Percentiles rank a stretch among this genome's conserved stretches.
Conservation (phyloP, 2,797 vertebrate genomes). For the Euphonia xanthogaster region DNA sequence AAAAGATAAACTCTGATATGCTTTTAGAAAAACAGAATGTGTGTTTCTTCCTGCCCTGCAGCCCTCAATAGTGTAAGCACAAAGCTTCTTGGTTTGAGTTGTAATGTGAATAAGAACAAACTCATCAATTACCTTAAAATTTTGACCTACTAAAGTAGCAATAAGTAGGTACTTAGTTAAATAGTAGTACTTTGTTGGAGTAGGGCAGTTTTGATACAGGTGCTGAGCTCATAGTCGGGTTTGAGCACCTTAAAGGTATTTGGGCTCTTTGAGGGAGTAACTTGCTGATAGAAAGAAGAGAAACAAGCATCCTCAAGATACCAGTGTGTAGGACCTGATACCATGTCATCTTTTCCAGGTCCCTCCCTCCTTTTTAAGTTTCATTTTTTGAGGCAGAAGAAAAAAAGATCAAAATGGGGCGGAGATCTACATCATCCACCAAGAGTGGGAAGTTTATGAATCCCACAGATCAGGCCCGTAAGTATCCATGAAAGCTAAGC, state of each 20-base stretch:
- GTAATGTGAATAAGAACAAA: not conserved
- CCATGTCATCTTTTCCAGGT: constrained; percentile 24
- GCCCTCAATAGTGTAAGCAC: not conserved
- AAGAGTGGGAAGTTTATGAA: constrained; percentile 99
- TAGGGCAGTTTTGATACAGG: not conserved
- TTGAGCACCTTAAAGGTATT: not conserved
- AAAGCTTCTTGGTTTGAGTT: not conserved
- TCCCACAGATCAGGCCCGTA: constrained; percentile 96
- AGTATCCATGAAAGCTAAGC: constrained; percentile 66
- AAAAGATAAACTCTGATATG: not conserved
- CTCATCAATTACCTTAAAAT: not conserved
- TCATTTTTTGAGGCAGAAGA: not conserved
- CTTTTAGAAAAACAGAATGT: not conserved
- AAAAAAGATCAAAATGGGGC: constrained; percentile 83
- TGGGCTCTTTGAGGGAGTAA: not conserved
- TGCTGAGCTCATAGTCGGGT: not conserved
- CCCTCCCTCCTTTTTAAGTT: not conserved
- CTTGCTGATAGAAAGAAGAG: not conserved
- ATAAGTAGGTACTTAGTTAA: not conserved
- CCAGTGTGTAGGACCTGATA: not conserved
- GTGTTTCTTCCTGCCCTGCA: not conserved
- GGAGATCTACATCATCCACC: constrained; percentile 97
- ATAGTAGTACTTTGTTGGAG: not conserved
- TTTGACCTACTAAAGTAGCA: not conserved
- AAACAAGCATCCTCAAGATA: not conserved